Evolutionary conservation across 2,797 vertebrate species (phyloP).

Genomic region (Falco rusticolus): DNA sequence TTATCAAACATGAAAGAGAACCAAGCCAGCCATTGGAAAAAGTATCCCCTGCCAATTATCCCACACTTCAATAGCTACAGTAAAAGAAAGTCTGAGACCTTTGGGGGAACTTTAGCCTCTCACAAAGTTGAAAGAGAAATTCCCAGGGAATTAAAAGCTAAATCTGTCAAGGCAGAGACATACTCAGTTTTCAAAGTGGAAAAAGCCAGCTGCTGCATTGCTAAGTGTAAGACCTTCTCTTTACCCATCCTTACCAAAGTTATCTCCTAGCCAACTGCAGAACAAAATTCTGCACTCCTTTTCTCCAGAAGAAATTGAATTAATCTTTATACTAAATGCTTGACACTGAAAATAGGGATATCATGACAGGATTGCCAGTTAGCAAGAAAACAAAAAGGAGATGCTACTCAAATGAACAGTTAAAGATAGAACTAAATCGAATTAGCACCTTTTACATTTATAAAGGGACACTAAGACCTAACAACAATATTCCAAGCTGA

Average conservation of each 20-base stretch:
- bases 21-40: background rate
- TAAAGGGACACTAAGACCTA: background rate
- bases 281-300: background rate
- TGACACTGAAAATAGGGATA: background rate
- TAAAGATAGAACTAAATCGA: background rate
- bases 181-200: conserved; percentile 59
- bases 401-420: background rate
- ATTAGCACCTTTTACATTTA: background rate
- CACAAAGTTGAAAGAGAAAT: conserved; percentile 53
- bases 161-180: conserved; percentile 21
- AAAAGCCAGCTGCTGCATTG: conserved; percentile 59
- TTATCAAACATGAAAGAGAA: conserved; percentile 28
- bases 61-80: conserved; percentile 6
- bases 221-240: conserved; percentile 11
- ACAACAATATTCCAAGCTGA: background rate
- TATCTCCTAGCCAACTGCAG: background rate
- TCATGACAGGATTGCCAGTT: background rate
- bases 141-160: conserved; percentile 45
- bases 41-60: background rate
- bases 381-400: background rate
- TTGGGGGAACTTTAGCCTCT: conserved; percentile 32
- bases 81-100: conserved; percentile 25
- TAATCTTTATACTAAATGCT: background rate
- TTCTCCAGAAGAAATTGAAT: background rate
- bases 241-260: background rate